A percentile compares a stretch with the other conserved stretches of the same genome.
Evolutionary conservation across 2,113 vertebrate species (phyloP).

Genomic region (Melanocharis versteri): DNA sequence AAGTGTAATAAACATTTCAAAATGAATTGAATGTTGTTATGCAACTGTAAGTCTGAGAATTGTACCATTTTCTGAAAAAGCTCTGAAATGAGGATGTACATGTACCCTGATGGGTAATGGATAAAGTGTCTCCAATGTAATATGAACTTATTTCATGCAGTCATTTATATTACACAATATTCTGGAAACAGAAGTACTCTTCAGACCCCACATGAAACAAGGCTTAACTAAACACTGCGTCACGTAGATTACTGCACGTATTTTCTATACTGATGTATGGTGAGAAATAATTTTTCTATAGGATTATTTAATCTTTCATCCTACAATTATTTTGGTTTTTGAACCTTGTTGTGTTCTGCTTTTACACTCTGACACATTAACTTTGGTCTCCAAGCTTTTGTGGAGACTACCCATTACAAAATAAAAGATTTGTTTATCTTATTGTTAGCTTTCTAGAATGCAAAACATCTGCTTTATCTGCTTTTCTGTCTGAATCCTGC

Average conservation of each 20-base stretch:
- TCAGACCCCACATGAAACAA: not conserved
- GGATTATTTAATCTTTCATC: not conserved
- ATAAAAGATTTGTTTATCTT: slow-evolving; percentile 20
- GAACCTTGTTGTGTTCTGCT: not conserved
- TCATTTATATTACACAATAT: not conserved
- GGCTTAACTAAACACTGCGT: not conserved
- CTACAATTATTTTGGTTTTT: not conserved
- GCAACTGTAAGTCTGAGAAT: not conserved
- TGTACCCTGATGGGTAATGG: not conserved
- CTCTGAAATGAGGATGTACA: not conserved
- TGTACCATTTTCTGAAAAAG: not conserved
- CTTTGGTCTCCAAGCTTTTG: not conserved
- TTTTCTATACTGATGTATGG: not conserved
- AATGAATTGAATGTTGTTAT: not conserved
- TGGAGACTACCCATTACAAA: not conserved
- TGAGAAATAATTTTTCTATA: not conserved
- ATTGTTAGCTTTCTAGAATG: not conserved
- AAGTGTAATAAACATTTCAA: not conserved
- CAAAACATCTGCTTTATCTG: slow-evolving; percentile 27
- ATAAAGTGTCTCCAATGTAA: not conserved
- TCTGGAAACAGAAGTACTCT: not conserved
- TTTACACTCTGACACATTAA: slow-evolving; percentile 24
- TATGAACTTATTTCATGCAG: not conserved
- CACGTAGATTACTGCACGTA: not conserved
- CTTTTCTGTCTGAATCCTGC: not conserved